Evolutionary conservation across 2,888 invertebrate species (phyloP).

Genomic region (Tinea pellionella): DNA sequence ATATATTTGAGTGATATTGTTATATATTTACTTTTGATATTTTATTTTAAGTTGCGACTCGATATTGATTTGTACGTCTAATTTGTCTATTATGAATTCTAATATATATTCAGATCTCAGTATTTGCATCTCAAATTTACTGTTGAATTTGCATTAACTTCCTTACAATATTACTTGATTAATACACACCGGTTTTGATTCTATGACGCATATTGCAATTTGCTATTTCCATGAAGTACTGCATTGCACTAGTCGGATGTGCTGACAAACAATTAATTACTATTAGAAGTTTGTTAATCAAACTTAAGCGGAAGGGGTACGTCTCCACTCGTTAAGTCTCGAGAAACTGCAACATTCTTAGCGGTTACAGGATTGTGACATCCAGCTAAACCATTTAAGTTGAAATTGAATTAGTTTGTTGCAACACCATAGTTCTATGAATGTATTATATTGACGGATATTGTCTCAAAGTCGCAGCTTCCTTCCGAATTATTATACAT

Average conservation of each 20-base stretch:
- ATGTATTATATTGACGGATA: background rate
- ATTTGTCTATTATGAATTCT: too few relatives aligned
- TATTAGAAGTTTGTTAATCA: slow-evolving; percentile 2
- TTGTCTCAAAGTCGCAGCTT: background rate
- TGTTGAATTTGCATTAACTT: too few relatives aligned
- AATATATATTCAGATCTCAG: too few relatives aligned
- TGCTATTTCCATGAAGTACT: too few relatives aligned
- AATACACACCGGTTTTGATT: too few relatives aligned
- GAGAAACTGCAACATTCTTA: background rate
- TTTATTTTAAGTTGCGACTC: too few relatives aligned
- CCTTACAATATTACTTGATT: too few relatives aligned
- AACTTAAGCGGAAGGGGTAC: background rate
- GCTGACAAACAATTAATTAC: slow-evolving; percentile 8
- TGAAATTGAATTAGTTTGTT: background rate
- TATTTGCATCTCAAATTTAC: too few relatives aligned
- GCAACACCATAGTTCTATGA: background rate
- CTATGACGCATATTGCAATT: too few relatives aligned
- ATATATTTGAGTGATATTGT: too few relatives aligned
- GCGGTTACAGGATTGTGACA: background rate
- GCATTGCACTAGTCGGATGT: background rate
- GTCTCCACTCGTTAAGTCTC: background rate
- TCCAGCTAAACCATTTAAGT: background rate
- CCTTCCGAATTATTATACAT: background rate
- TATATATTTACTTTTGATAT: too few relatives aligned
- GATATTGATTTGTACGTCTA: too few relatives aligned